Evolutionary conservation across 2,888 invertebrate genomes (phyloP).

Genomic region (Corythucha ciliata): DNA sequence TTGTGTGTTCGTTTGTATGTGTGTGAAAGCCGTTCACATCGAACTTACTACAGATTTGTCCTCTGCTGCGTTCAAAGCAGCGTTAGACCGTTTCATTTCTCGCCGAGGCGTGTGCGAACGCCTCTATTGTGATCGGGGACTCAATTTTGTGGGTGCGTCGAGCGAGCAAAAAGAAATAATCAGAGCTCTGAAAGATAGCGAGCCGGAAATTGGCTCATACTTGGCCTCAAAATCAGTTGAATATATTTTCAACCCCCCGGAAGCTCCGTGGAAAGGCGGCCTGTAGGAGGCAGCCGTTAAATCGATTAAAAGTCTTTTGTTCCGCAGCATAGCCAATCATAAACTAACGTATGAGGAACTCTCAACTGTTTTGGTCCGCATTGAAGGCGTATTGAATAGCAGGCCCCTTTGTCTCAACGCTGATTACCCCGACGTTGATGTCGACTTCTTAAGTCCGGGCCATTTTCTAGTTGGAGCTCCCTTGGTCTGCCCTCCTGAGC

Average conservation of each 20-base stretch:
- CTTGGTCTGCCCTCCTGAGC: constrained; percentile 31
- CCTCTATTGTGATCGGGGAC: constrained; percentile 39
- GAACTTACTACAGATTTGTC: constrained; percentile 37
- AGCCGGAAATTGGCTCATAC: constrained; percentile 29
- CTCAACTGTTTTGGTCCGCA: constrained; percentile 32
- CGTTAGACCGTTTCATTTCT: constrained; percentile 37
- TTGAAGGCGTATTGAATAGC: constrained; percentile 37
- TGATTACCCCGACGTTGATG: constrained; percentile 30
- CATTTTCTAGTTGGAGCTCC: constrained; percentile 38
- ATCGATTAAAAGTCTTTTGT: constrained; percentile 35
- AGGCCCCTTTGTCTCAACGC: constrained; percentile 35
- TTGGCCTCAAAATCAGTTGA: constrained; percentile 35
- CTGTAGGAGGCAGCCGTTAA: constrained; percentile 38
- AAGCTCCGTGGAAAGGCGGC: constrained; percentile 36
- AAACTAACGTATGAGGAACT: constrained; percentile 36
- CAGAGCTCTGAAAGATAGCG: neutral
- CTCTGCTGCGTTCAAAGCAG: constrained; percentile 37
- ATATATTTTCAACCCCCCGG: constrained; percentile 29
- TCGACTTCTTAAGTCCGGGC: constrained; percentile 36
- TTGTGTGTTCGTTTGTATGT: constrained; percentile 36
- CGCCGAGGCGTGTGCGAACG: constrained; percentile 35
- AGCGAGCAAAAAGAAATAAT: constrained; percentile 9
- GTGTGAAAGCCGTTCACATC: constrained; percentile 37
- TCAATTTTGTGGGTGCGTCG: constrained; percentile 39
- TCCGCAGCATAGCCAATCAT: constrained; percentile 27